A percentile compares a stretch with the other conserved stretches of the same genome.
Conservation (phyloP, 2,113 vertebrate species). For the Mobula hypostoma region DNA sequence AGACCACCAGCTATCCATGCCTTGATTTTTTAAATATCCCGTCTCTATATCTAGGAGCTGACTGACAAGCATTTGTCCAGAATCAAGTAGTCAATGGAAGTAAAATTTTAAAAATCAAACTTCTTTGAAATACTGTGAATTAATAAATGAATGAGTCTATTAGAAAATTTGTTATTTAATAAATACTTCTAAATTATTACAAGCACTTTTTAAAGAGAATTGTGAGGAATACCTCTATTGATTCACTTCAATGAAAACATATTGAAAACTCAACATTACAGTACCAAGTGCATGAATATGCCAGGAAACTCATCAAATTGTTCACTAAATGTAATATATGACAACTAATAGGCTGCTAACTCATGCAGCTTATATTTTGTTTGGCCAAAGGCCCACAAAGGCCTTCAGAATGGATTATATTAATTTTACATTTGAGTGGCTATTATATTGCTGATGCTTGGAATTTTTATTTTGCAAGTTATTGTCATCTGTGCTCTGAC, state of each 20-base stretch:
- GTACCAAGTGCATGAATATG: neutral
- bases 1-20: neutral
- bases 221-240: neutral
- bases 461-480: neutral
- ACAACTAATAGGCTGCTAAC: constrained; percentile 1
- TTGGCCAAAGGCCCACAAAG: neutral
- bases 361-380: neutral
- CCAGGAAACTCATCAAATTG: neutral
- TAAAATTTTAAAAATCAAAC: neutral
- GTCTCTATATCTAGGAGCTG: too few species aligned
- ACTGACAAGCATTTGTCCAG: neutral
- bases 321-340: neutral
- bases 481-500: neutral
- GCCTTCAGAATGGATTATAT: neutral
- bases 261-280: neutral
- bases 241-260: neutral
- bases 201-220: neutral
- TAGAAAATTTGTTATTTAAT: neutral
- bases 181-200: neutral
- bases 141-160: neutral
- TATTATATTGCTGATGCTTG: neutral
- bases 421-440: neutral
- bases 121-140: neutral
- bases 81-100: neutral
- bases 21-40: neutral